Base-by-base conservation (phyloP, 2,797 vertebrate genomes). In the Hippocampus kuda region DNA sequence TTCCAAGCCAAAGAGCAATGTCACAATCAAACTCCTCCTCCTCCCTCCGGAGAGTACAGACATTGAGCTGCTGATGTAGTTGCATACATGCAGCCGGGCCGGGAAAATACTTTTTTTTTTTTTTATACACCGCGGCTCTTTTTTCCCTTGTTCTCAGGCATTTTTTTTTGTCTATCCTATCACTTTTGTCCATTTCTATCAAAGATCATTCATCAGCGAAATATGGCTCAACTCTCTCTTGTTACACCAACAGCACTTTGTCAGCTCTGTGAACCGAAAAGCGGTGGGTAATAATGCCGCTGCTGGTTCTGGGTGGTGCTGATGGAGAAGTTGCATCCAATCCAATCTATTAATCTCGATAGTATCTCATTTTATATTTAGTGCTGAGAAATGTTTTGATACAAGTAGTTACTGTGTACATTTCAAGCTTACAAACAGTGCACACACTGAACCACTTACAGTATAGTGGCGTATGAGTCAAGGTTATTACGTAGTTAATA, bases 161-260 rank as follows among this genome's bases (percentile, higher is more conserved):
- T 70, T 77, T 83, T 87, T 74, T 73, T 20, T 27, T 59, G 53
- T 59, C 64, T 73, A 80, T 76, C 85, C 81, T 87, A 87, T 90
- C 84, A 66, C 83, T 81, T 87, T 88, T 84, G 86, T 83, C 72
- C 72, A 51, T 81, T 78, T 78, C 78, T 75, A 83, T 87, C 82
- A 81, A 78, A 87, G 76, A 79, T 83, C 83, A 79, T 83, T 84
- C 80, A 89, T 91, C 90, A 91, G 90, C 86, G 85, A 90, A 91
- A 91, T 89, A 84, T 87, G 81, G 84, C 87, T 88, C 81, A 78
- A 81, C 74, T 82, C 77, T 83, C 85, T 90, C 83, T 68, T 62
- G 82, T 86, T 90, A 81, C 84, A 71, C 81, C 77, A 76, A 57
- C 85, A 80, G 77, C 73, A 79, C 80, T 81, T 80, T 81, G 83